A percentile compares a stretch with the other conserved stretches of the same genome.
phyloP scores from a whole-genome alignment of 2,888 invertebrate species.

The Thereva unica region DNA sequence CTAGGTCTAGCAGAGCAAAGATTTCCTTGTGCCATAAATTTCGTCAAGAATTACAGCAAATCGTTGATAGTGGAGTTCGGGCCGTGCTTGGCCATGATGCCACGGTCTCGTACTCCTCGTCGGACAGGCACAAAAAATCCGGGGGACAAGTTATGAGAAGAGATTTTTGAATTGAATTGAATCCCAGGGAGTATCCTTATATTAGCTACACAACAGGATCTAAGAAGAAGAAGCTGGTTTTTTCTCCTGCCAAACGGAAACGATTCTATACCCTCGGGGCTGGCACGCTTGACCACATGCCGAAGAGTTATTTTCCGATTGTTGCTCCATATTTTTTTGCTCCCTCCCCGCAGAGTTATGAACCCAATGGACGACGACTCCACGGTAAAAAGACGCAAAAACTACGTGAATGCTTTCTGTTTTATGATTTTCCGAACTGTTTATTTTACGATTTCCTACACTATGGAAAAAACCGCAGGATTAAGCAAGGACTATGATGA shows the following conservation, averaged over 20 bases:
- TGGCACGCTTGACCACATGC: slow-evolving; percentile 20
- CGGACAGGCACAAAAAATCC: slow-evolving; percentile 11
- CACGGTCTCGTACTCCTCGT: background rate
- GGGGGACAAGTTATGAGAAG: slow-evolving; percentile 20
- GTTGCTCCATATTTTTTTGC: slow-evolving; percentile 7
- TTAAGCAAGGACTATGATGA: too few relatives aligned
- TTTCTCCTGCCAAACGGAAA: slow-evolving; percentile 2
- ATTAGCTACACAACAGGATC: too few relatives aligned
- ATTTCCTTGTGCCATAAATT: slow-evolving; percentile 29
- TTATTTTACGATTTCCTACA: too few relatives aligned
- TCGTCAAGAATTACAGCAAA: slow-evolving; percentile 22
- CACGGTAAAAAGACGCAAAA: background rate
- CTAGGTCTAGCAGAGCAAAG: slow-evolving; percentile 14
- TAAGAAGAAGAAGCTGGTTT: background rate
- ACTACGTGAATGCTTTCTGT: too few relatives aligned
- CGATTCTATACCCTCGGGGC: slow-evolving; percentile 6
- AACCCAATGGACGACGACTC: slow-evolving; percentile 10
- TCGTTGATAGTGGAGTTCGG: slow-evolving; percentile 1
- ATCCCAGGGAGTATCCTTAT: too few relatives aligned
- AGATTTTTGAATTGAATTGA: slow-evolving; percentile 27
- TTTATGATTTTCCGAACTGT: too few relatives aligned
- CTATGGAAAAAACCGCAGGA: too few relatives aligned
- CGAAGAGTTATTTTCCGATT: slow-evolving; percentile 23
- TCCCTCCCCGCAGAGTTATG: background rate
- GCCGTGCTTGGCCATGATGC: background rate